These are phyloP conservation scores for Penaeus japonicus DNA, from an alignment of 1,140 invertebrate genomes.

Conservation along the genomic window DNA sequence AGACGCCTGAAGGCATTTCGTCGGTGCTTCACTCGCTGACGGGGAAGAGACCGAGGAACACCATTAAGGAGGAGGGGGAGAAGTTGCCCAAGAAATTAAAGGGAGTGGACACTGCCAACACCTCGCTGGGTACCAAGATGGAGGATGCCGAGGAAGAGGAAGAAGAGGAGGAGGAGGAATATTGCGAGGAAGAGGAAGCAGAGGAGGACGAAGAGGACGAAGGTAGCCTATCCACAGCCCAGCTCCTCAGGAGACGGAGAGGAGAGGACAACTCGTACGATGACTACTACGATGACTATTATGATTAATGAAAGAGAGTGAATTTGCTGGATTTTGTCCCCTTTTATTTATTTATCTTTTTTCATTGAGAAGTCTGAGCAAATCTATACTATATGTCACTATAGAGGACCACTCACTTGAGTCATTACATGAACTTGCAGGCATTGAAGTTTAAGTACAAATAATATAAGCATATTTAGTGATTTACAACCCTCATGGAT, in stretches of 20 bases:
- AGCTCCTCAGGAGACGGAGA: conserved; percentile 66
- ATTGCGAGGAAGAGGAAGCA: conserved; percentile 64
- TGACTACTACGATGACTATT: conserved; percentile 41
- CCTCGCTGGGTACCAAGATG: not conserved
- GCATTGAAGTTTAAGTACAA: too few relatives aligned
- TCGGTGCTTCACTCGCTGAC: conserved; percentile 40
- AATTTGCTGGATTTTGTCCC: not conserved
- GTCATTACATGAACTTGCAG: too few relatives aligned
- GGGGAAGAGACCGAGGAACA: conserved; percentile 31
- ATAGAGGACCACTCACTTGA: too few relatives aligned
- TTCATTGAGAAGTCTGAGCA: not conserved
- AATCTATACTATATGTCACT: too few relatives aligned
- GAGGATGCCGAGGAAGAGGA: not conserved
- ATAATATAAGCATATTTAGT: too few relatives aligned
- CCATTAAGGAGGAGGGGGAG: conserved; percentile 43
- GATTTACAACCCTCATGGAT: too few relatives aligned
- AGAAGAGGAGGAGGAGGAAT: not conserved
- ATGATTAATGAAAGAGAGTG: not conserved
- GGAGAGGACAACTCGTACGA: conserved; percentile 61
- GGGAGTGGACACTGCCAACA: not conserved
- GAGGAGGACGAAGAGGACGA: conserved; percentile 62
- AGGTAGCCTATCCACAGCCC: conserved; percentile 65
- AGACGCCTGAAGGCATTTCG: conserved; percentile 40
- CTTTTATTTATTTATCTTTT: not conserved
- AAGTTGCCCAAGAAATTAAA: conserved; percentile 41